phyloP scores from a whole-genome alignment of 2,797 vertebrate species.

The Fratercula arctica region DNA sequence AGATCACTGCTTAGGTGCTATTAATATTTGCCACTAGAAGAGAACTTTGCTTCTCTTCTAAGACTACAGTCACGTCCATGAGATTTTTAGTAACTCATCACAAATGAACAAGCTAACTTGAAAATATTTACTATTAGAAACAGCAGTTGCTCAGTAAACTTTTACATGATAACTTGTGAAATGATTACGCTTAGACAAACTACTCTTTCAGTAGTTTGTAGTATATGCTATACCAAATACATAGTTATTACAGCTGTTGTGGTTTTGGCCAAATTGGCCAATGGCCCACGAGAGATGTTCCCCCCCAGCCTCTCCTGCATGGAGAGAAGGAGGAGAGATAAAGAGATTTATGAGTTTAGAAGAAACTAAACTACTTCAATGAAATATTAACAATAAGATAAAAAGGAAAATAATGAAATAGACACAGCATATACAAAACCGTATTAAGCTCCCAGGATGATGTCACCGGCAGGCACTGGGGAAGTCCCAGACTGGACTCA shows the following conservation, averaged over 20 bases:
- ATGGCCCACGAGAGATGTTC: no score
- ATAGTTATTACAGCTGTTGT: not conserved
- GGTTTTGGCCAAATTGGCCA: no score
- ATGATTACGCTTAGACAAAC: not conserved
- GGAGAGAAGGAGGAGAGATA: no score
- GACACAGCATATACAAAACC: no score
- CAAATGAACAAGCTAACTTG: not conserved
- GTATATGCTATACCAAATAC: not conserved
- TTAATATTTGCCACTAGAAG: not conserved
- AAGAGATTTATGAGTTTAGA: no score
- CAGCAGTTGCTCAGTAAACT: not conserved
- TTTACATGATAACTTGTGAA: not conserved
- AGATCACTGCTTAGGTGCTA: not conserved
- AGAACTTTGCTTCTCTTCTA: not conserved
- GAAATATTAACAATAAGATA: no score
- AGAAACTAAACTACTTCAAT: no score
- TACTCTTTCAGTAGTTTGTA: not conserved
- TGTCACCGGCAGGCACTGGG: no score
- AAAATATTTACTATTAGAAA: not conserved
- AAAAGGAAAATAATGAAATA: no score
- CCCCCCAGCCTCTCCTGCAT: no score
- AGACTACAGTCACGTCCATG: not conserved
- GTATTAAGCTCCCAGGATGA: no score
- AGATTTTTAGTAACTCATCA: not conserved
- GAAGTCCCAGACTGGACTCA: no score